Base-by-base conservation (phyloP, 1,140 invertebrate species). In the Drosophila nannoptera region DNA sequence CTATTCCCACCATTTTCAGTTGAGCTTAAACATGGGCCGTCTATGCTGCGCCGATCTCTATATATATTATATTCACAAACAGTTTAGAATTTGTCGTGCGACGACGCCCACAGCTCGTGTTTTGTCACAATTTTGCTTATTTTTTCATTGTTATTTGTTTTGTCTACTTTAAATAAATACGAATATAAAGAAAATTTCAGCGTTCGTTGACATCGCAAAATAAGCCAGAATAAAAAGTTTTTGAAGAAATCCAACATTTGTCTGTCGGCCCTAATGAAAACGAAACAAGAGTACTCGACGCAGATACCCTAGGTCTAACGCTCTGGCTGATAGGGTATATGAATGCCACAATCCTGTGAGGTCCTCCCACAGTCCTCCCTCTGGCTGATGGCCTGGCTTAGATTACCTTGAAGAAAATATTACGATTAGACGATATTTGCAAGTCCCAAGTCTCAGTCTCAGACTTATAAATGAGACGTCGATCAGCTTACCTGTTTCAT, bases 151-250 rank as follows among this genome's bases (percentile, higher is more conserved):
- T 22, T 69, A 77, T 84, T 84, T 84, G 74, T 86, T 81, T 81
- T 78, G 69, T 78, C 80, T 78, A 84, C 80, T 78, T 83, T 84
- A 80, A 84, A 84, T 84, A 83, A 83, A 83, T 46, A 29, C 45
- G 45, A 46, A n/a, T 78, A 83, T 78, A 73, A 84, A 77, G 81
- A 86, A 75, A 84, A 84, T 66, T 77, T 74, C 48, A 72, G 81
- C 80, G 80, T 84, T 84, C 81, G 78, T 86, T 84, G 81, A 84
- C 81, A 77, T 75, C 67, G 69, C 77, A 80, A 66, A 75, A 64
- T 52, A 55, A 83, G 75, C 65, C 50, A 55, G 58, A 38, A 54
- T 59, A 46, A 73, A 73, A 68, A 53, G 55, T 38, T 58, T 68
- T 60, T 42, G n/a, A 50, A 63, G 75, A 75, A 78, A 72, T 72